Evolutionary conservation across 2,797 vertebrate genomes (phyloP).

Genomic region (Ctenopoma kingsleyae): DNA sequence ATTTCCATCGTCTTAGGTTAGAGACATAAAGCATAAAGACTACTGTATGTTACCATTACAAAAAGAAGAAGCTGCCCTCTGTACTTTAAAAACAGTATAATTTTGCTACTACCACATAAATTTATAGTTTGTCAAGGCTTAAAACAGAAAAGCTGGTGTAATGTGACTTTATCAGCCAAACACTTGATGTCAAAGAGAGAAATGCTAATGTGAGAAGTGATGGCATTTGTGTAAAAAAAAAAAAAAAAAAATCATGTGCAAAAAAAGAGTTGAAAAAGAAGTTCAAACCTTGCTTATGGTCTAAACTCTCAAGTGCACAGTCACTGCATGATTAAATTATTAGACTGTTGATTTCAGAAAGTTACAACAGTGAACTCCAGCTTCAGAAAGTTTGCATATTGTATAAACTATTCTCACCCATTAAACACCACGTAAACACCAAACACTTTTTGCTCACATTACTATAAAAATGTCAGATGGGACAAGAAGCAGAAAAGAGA

Average conservation of each 20-base stretch:
- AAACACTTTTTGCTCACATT: slow-evolving; percentile 29
- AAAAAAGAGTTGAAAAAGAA: neutral
- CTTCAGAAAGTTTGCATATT: neutral
- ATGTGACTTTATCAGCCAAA: neutral
- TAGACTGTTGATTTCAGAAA: neutral
- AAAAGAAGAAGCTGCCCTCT: slow-evolving; percentile 33
- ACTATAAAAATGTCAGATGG: slow-evolving; percentile 36
- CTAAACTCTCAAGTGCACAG: neutral
- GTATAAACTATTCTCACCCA: neutral
- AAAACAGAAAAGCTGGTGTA: neutral
- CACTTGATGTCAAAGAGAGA: neutral
- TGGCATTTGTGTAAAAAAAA: neutral
- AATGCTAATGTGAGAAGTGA: neutral
- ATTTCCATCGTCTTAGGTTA: slow-evolving; percentile 58
- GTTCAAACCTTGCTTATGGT: neutral
- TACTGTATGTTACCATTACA: slow-evolving; percentile 47
- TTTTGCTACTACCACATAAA: slow-evolving; percentile 35
- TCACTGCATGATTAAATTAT: neutral
- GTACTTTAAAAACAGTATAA: slow-evolving; percentile 34
- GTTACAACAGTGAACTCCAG: neutral
- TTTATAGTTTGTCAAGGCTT: slow-evolving; percentile 23
- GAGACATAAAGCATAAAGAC: slow-evolving; percentile 47
- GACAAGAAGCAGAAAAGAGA: slow-evolving; percentile 10
- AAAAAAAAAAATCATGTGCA: neutral
- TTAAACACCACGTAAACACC: slow-evolving; percentile 1